These are phyloP conservation scores for Petaurus breviceps DNA, from an alignment of 2,113 vertebrate species.

Conservation along the genomic window DNA sequence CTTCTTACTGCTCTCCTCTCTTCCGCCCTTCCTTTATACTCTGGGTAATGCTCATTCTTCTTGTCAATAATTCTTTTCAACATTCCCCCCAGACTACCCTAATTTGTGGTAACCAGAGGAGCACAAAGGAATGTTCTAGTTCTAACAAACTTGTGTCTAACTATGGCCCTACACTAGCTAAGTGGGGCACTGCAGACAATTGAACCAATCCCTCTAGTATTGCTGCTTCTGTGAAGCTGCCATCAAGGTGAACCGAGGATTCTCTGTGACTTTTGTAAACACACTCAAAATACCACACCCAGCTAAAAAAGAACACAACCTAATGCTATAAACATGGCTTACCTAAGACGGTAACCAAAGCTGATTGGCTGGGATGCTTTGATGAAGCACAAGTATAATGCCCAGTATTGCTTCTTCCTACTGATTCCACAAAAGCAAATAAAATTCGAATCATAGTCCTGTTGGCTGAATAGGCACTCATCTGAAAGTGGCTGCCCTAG, in stretches of 20 bases:
- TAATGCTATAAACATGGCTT: conserved; percentile 55
- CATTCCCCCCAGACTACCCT: neutral
- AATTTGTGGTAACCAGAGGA: neutral
- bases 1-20: neutral
- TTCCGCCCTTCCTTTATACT: neutral
- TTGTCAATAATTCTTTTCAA: neutral
- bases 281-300: conserved; percentile 11
- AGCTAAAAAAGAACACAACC: neutral
- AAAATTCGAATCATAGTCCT: conserved; percentile 76
- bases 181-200: neutral
- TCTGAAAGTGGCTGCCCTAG: conserved; percentile 75
- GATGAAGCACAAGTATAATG: conserved; percentile 86
- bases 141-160: neutral
- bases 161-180: neutral
- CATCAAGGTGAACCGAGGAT: neutral
- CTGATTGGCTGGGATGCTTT: conserved; percentile 76
- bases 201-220: neutral
- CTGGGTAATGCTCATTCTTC: neutral
- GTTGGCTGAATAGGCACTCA: conserved; percentile 72
- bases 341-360: conserved; percentile 88
- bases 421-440: conserved; percentile 74
- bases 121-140: neutral
- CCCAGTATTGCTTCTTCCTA: conserved; percentile 81
- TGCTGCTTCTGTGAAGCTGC: neutral
- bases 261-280: neutral